Base-by-base conservation (phyloP, 2,888 invertebrate genomes). In the Lasioglossum vierecki region DNA sequence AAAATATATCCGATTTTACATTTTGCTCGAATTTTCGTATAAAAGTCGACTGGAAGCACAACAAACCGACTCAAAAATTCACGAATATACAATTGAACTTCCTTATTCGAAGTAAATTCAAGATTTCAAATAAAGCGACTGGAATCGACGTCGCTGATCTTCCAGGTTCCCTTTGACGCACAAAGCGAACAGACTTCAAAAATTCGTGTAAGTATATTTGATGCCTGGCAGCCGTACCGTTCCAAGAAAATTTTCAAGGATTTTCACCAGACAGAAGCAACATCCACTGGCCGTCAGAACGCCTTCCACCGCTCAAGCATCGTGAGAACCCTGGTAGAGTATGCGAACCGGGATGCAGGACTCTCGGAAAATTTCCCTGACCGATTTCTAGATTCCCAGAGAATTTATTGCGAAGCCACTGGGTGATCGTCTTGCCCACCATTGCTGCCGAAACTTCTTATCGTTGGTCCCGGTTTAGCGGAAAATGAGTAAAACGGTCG, bases 381-480 rank as follows among this genome's bases (percentile, higher is more conserved):
- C 35, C 11, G 46, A 70, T 49, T 77, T 77, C 76, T 35, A 66
- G 41, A 66, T 30, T 30, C 53, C 44, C 11, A 39, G 46, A 46
- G 49, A 66, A 85, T 85, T 85, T 85, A 85, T 85, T 6, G 46
- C 35, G n/a, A 9, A 76, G 72, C 66, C 46, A 35, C 35, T 11
- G 44, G 1, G 76, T 68, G 73, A 84, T 84, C 84, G 66, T 46
- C 53, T 66, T 72, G 66, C 15, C 35, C 71, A 30, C 68, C 57
- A 73, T 84, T 85, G 79, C 80, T 80, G 73, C 41, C 49, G 44
- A 85, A 85, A 85, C 85, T 80, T 85, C 75, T 81, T 85, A 78
- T 84, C 80, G 75, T 73, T 39, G 49, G 15, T 22, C 30, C 41
- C 75, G 39, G 71, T 75, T 83, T 60, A 30, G 35, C 70, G n/a